These are phyloP conservation scores for Ranitomeya imitator DNA, from an alignment of 2,113 vertebrate genomes.

Conservation along the genomic window DNA sequence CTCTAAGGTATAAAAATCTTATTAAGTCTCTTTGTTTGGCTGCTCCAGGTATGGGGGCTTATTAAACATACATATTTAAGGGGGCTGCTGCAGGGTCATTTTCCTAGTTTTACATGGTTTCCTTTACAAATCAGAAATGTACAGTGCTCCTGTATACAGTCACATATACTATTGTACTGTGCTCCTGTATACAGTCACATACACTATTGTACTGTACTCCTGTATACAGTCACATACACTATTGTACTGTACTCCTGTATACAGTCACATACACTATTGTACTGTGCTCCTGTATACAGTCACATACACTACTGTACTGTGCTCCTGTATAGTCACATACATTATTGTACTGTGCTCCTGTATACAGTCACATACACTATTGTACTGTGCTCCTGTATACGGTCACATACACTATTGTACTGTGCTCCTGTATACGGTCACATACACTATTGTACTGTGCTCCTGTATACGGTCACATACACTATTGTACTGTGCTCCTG, in stretches of 20 bases:
- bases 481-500: too few species aligned
- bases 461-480: too few species aligned
- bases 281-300: background rate
- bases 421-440: too few species aligned
- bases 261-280: background rate
- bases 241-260: background rate
- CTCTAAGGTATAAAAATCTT: constrained; percentile 66
- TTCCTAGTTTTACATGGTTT: background rate
- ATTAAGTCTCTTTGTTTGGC: background rate
- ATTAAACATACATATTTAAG: constrained; percentile 12
- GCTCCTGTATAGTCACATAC: background rate
- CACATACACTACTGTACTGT: background rate
- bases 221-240: too few species aligned
- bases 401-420: too few species aligned
- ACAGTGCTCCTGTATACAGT: background rate
- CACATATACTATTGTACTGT: too few species aligned
- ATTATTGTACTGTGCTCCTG: too few species aligned
- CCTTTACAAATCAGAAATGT: background rate
- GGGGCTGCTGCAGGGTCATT: background rate
- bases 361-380: too few species aligned
- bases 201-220: too few species aligned
- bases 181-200: too few species aligned
- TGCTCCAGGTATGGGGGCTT: background rate
- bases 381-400: too few species aligned
- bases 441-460: too few species aligned